Evolutionary conservation across 2,888 invertebrate species (phyloP).

Genomic region (Pseudeuparius sepicola): DNA sequence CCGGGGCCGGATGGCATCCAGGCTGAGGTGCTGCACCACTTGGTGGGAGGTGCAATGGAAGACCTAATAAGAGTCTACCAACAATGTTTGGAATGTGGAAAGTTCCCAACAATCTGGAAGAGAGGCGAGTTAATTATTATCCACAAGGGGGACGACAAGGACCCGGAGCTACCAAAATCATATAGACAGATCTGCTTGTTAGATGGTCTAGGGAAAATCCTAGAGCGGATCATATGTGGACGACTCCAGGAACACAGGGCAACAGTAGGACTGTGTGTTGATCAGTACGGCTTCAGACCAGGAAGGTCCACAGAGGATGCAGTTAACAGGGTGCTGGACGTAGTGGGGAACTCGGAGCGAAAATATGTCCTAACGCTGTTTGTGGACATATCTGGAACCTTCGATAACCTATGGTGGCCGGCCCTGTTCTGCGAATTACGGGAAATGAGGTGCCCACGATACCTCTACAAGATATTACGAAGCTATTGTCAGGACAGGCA

Average conservation of each 20-base stretch:
- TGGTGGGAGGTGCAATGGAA: background rate
- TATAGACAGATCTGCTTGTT: too few species aligned
- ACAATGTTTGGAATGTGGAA: conserved; percentile 7
- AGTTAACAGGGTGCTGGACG: background rate
- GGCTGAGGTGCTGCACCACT: conserved; percentile 4
- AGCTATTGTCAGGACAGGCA: conserved; percentile 7
- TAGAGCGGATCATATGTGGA: background rate
- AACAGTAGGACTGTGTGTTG: background rate
- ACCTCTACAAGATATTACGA: too few species aligned
- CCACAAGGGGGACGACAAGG: conserved; percentile 1
- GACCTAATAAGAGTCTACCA: conserved; percentile 4
- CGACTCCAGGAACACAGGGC: background rate
- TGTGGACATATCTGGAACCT: conserved; percentile 10
- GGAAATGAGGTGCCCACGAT: background rate
- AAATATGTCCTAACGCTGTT: conserved; percentile 1
- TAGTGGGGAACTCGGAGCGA: background rate
- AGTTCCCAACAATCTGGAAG: background rate
- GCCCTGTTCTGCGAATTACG: conserved; percentile 6
- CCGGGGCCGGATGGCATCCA: conserved; percentile 8
- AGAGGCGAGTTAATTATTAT: background rate
- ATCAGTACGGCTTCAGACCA: conserved; percentile 1
- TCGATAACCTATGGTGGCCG: conserved; percentile 11
- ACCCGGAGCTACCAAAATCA: too few species aligned
- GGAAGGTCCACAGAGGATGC: background rate
- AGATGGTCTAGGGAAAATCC: too few species aligned